A percentile compares a stretch with the other conserved stretches of the same genome.
Conservation (phyloP, 2,888 invertebrate species). For the Protonemura montana region DNA sequence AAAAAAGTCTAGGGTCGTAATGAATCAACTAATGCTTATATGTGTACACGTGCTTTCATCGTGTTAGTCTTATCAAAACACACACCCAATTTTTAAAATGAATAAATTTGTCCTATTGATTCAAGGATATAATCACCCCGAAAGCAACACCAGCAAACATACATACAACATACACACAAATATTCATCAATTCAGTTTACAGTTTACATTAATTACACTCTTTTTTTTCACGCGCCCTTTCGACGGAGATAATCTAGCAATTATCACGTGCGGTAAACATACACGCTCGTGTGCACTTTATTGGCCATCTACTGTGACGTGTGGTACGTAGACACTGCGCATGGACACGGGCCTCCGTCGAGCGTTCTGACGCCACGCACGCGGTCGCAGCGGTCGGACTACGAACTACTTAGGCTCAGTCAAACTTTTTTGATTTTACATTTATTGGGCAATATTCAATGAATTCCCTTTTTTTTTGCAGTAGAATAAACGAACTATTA, state of each 20-base stretch:
- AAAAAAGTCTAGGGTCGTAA: too few relatives aligned
- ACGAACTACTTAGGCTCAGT: too few relatives aligned
- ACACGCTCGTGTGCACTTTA: neutral
- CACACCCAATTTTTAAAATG: neutral
- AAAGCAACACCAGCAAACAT: neutral
- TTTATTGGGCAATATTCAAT: too few relatives aligned
- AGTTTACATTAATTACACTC: neutral
- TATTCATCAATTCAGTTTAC: neutral
- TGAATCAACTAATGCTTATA: too few relatives aligned
- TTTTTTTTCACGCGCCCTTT: neutral
- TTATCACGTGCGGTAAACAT: neutral
- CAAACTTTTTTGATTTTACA: too few relatives aligned
- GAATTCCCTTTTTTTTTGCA: too few relatives aligned
- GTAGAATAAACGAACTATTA: too few relatives aligned
- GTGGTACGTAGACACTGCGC: too few relatives aligned
- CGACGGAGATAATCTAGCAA: neutral
- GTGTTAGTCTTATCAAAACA: neutral
- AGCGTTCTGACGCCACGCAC: too few relatives aligned
- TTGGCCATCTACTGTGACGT: neutral
- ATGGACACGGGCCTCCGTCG: too few relatives aligned
- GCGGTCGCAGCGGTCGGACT: too few relatives aligned
- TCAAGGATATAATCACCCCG: neutral
- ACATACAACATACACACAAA: neutral
- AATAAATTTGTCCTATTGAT: neutral
- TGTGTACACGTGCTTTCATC: too few relatives aligned